A percentile compares a stretch with the other conserved stretches of the same genome.
phyloP scores from a whole-genome alignment of 1,140 invertebrate genomes.

The Steinernema khuongi region DNA sequence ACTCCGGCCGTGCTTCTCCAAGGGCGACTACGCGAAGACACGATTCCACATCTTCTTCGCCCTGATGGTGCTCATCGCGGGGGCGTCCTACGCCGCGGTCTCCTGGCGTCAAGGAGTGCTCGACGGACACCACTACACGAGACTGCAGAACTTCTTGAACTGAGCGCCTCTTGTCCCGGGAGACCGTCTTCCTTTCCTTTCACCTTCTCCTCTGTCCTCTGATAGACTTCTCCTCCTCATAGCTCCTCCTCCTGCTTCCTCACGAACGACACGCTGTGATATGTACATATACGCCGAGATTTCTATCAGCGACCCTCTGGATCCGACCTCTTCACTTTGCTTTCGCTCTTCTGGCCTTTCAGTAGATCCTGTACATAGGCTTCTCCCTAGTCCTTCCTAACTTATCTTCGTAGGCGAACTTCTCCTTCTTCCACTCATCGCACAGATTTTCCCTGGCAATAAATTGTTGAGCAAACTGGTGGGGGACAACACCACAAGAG shows the following conservation, averaged over 20 bases:
- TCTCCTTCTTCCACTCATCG: too few species aligned
- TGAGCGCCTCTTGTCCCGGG: slow-evolving; percentile 15
- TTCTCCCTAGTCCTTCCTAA: too few species aligned
- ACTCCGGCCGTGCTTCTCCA: slow-evolving; percentile 9
- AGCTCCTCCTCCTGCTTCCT: not conserved
- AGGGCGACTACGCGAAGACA: not conserved
- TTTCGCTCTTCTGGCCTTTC: too few species aligned
- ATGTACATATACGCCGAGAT: not conserved
- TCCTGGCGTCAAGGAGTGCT: not conserved
- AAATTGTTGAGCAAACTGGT: too few species aligned
- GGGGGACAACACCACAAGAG: too few species aligned
- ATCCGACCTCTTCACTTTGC: slow-evolving; percentile 44
- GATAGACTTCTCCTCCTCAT: not conserved
- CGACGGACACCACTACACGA: slow-evolving; percentile 4
- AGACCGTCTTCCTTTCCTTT: slow-evolving; percentile 32
- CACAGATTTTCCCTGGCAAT: too few species aligned
- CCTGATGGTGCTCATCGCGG: not conserved
- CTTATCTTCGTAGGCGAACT: too few species aligned
- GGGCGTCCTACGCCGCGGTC: not conserved
- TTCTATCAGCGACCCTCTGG: not conserved
- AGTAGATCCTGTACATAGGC: too few species aligned
- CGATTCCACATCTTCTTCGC: not conserved
- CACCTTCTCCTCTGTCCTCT: not conserved
- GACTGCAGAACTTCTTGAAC: not conserved
- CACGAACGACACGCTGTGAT: not conserved